Percentiles rank a stretch among this genome's conserved stretches.
Evolutionary conservation across 2,888 invertebrate genomes (phyloP).

Genomic region (Timema cristinae): DNA sequence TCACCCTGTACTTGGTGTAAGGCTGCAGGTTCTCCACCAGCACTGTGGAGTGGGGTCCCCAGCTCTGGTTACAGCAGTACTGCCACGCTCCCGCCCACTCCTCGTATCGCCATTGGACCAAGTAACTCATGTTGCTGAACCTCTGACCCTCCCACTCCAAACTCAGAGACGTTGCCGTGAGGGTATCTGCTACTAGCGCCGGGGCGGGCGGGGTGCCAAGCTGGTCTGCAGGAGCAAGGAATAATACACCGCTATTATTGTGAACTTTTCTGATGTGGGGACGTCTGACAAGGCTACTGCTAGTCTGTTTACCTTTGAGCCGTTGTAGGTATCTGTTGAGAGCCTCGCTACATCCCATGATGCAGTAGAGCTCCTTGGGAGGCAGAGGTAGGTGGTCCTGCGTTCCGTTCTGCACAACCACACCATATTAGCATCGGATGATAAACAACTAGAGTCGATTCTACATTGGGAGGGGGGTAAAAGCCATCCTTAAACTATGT

Average conservation of each 20-base stretch:
- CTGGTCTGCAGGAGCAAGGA: constrained; percentile 46
- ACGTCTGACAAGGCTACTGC: too few species aligned
- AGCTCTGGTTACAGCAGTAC: constrained; percentile 70
- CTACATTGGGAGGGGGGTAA: too few species aligned
- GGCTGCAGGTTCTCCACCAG: constrained; percentile 76
- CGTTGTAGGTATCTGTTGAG: constrained; percentile 69
- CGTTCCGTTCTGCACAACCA: constrained; percentile 61
- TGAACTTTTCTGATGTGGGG: too few species aligned
- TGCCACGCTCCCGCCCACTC: constrained; percentile 72
- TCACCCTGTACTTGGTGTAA: constrained; percentile 85
- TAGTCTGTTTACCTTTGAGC: constrained; percentile 55
- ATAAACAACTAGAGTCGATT: too few species aligned
- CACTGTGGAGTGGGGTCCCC: constrained; percentile 58
- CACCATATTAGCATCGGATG: neutral
- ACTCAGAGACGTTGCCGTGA: constrained; percentile 73
- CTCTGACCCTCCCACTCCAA: constrained; percentile 63
- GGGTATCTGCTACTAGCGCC: constrained; percentile 70
- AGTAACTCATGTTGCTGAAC: constrained; percentile 44
- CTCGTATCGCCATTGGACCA: constrained; percentile 74
- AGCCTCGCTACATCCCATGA: constrained; percentile 79
- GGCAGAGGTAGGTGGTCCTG: constrained; percentile 63
- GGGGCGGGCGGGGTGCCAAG: constrained; percentile 70
- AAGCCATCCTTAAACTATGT: neutral
- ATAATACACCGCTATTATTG: neutral
- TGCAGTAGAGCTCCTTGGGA: constrained; percentile 69